Evolutionary conservation across 2,888 invertebrate genomes (phyloP).

Genomic region (Elaeidobius kamerunicus): DNA sequence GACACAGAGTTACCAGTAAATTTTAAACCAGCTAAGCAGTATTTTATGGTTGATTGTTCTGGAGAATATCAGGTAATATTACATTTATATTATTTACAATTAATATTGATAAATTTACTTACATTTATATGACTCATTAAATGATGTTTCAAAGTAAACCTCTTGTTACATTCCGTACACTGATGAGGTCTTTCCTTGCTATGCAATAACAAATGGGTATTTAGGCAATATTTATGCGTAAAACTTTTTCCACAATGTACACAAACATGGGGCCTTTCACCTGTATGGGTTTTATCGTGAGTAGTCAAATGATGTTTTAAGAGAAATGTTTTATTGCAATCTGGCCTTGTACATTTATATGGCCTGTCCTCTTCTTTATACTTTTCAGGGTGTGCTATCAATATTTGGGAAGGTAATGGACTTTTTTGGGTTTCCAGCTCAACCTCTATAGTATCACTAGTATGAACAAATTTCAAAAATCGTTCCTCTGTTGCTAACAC

Average conservation of each 20-base stretch:
- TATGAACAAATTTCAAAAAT: constrained; percentile 21
- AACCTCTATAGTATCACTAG: constrained; percentile 15
- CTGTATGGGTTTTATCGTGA: constrained; percentile 78
- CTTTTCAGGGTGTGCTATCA: constrained; percentile 18
- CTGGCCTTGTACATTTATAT: constrained; percentile 66
- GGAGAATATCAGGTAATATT: too few species aligned
- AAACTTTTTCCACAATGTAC: constrained; percentile 78
- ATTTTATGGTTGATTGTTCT: too few species aligned
- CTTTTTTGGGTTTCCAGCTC: constrained; percentile 18
- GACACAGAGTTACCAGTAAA: background rate
- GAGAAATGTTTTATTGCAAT: constrained; percentile 81
- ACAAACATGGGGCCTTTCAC: constrained; percentile 75
- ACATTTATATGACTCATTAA: constrained; percentile 76
- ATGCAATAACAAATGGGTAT: constrained; percentile 77
- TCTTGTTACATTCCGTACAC: constrained; percentile 82
- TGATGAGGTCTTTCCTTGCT: constrained; percentile 79
- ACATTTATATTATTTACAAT: too few species aligned
- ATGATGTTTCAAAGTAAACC: constrained; percentile 82
- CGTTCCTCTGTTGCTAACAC: too few species aligned
- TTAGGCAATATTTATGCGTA: constrained; percentile 78
- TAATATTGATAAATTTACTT: too few species aligned
- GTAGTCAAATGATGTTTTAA: constrained; percentile 82
- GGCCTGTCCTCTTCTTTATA: constrained; percentile 53
- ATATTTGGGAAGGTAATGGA: constrained; percentile 16
- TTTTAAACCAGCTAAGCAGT: background rate